Evolutionary conservation across 2,888 invertebrate genomes (phyloP), one percentile per base, ranked within the genome.

Genomic region (Drosophila anomalata): DNA sequence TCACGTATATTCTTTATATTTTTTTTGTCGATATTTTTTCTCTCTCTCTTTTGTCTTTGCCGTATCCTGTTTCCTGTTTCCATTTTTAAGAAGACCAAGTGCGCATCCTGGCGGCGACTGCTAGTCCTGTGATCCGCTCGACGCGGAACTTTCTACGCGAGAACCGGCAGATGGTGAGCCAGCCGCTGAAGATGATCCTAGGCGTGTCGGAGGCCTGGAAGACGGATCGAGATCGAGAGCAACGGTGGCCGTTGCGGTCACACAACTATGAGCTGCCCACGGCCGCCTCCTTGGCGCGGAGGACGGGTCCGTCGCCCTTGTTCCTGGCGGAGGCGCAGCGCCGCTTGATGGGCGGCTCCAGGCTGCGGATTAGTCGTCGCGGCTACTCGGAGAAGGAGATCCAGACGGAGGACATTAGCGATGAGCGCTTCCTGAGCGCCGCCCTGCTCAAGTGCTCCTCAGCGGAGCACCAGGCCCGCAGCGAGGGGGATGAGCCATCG

Each of bases 371-470:
- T 0, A 17, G 20, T 26, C 17, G 14, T 12, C n/a, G 11, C 14
- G 29, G 22, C 20, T 44, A 26, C 3, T 73, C 72, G n/a, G 84
- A 81, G 60, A 81, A 81, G 29, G 60, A 81, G 44, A 68, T 77
- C 9, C 84, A 82, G 58, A 81, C 81, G 14, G 79, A 81, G 54
- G 81, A 81, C 24, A 81, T 79, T 1, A 59, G 62, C 48, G 80
- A 80, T 5, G 68, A 83, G 53, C 72, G 76, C 51, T 84, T 77
- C 46, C 73, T 79, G 2, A 81, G 54, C 48, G 72, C 75, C 22
- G 79, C 75, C 1, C 62, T 84, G 42, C 75, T 73, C 36, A 81
- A 81, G 31, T 42, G 41, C 41, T 42, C 41, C 17, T 24, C 58
- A 5, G 67, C 66, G 12, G 62, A 63, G 1, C 47, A 42, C 1